Conservation (phyloP, 2,797 vertebrate species). For the Rhinichthys osculus region DNA sequence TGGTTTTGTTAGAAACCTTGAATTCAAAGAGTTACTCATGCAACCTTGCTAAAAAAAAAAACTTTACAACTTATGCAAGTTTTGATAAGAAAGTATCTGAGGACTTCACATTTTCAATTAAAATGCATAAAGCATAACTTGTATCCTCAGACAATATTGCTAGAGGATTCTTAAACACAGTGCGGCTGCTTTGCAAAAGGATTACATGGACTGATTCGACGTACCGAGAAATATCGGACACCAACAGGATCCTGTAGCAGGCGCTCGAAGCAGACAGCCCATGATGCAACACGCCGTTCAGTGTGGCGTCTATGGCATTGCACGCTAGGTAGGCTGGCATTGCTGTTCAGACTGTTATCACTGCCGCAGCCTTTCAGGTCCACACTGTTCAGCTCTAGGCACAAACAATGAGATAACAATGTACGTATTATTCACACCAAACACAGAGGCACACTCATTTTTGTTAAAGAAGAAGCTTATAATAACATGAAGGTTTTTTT, state of each 20-base stretch:
- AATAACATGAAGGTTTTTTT: no score
- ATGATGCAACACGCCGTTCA: constrained; percentile 92
- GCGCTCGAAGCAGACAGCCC: constrained; percentile 96
- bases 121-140: neutral
- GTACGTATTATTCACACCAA: neutral
- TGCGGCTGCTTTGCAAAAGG: neutral
- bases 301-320: constrained; percentile 93
- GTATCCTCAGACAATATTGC: neutral
- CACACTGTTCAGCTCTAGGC: constrained; percentile 89
- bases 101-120: neutral
- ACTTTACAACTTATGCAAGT: neutral
- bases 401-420: constrained; percentile 42
- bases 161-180: neutral
- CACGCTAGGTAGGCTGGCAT: constrained; percentile 95
- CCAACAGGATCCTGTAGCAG: constrained; percentile 94
- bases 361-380: constrained; percentile 95
- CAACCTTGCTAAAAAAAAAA: neutral
- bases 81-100: neutral
- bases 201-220: neutral
- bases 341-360: constrained; percentile 95
- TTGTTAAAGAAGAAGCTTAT: neutral
- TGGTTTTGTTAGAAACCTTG: constrained; percentile 17
- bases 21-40: neutral
- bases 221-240: constrained; percentile 94
- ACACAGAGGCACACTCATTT: neutral